A percentile compares a stretch with the other conserved stretches of the same genome.
These are phyloP conservation scores for Circaetus gallicus DNA, from an alignment of 2,113 vertebrate genomes.

Conservation along the genomic window DNA sequence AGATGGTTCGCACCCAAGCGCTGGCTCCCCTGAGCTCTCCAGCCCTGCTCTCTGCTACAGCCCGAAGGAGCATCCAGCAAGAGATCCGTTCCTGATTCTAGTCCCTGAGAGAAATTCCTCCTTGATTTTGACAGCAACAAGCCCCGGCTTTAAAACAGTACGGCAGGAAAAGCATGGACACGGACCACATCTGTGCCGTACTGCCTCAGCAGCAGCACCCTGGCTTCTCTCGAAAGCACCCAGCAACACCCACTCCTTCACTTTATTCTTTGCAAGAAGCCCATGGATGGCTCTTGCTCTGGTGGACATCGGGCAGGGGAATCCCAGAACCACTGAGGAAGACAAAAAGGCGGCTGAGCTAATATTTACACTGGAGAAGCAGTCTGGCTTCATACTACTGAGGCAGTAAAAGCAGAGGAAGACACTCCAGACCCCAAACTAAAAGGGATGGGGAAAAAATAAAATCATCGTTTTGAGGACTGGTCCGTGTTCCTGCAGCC, in stretches of 20 bases:
- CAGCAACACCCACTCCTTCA: not conserved
- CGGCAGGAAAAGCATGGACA: rapidly evolving
- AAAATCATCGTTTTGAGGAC: not conserved
- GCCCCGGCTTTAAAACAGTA: not conserved
- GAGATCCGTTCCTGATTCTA: rapidly evolving
- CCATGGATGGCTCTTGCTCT: not conserved
- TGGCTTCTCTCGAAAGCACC: not conserved
- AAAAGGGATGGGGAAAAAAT: not conserved
- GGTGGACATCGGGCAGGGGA: not conserved
- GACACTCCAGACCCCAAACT: not conserved
- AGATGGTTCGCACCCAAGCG: not conserved
- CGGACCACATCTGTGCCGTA: rapidly evolving
- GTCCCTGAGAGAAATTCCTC: not conserved
- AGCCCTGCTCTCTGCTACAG: not conserved
- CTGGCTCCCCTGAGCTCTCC: not conserved
- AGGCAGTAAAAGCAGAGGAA: not conserved
- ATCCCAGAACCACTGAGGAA: not conserved
- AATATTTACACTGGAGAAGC: not conserved
- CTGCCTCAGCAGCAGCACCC: not conserved
- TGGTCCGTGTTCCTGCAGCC: not conserved
- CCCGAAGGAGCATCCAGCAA: not conserved
- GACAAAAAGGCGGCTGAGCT: not conserved
- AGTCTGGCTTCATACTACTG: not conserved
- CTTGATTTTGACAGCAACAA: not conserved
- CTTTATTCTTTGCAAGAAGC: not conserved